These are phyloP conservation scores for Tiliqua scincoides DNA, from an alignment of 2,113 vertebrate species.

Conservation along the genomic window DNA sequence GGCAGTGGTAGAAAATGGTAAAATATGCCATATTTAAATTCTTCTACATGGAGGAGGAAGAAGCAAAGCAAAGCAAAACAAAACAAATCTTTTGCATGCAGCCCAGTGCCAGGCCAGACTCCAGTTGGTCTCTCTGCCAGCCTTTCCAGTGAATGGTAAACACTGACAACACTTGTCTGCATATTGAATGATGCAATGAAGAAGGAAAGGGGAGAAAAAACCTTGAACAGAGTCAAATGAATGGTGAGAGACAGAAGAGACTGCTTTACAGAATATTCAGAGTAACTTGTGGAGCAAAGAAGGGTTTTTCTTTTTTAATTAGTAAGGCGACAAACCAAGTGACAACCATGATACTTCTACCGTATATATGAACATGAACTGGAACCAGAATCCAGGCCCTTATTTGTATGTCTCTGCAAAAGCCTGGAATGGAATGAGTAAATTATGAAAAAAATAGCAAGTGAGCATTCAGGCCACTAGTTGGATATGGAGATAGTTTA, in stretches of 20 bases:
- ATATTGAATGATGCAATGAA: constrained; percentile 7
- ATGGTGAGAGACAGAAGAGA: not conserved
- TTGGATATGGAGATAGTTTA: not conserved
- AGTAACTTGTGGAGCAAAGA: not conserved
- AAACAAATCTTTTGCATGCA: constrained; percentile 1
- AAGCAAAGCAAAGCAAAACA: not conserved
- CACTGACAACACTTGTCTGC: not conserved
- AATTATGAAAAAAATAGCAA: not conserved
- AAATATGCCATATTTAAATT: not conserved
- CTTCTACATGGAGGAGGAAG: not conserved
- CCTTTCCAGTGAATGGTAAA: not conserved
- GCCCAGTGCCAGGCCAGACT: not conserved
- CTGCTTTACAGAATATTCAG: not conserved
- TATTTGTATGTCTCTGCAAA: not conserved
- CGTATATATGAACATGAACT: not conserved
- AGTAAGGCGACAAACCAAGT: not conserved
- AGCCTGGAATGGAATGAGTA: not conserved
- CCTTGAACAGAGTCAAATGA: not conserved
- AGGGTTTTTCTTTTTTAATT: not conserved
- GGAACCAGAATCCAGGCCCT: not conserved
- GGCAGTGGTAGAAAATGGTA: not conserved
- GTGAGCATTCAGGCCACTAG: not conserved
- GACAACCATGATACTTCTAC: not conserved
- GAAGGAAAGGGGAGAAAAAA: not conserved
- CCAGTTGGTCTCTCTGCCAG: not conserved